Conservation (phyloP, 1,140 invertebrate species). For the Lucilia cuprina region DNA sequence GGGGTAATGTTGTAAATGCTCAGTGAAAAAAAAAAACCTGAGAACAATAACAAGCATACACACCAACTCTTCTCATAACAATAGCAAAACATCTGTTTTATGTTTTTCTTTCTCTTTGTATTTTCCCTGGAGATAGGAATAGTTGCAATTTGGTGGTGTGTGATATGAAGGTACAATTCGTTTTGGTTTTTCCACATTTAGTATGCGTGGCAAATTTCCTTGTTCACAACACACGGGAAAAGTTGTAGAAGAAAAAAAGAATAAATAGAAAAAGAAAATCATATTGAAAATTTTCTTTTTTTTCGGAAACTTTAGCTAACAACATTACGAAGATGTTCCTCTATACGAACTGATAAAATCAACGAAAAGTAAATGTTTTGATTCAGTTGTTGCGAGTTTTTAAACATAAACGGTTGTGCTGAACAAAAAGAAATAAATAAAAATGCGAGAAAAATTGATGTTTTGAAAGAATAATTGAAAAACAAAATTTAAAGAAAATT, state of each 20-base stretch:
- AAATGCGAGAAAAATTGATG: background rate
- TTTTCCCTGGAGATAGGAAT: background rate
- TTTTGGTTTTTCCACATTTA: conserved; percentile 11
- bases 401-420: conserved; percentile 48
- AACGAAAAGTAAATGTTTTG: conserved; percentile 61
- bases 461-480: background rate
- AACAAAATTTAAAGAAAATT: background rate
- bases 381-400: conserved; percentile 62
- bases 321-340: background rate
- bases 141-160: background rate
- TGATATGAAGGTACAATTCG: background rate
- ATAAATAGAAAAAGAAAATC: background rate
- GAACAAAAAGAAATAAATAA: conserved; percentile 14
- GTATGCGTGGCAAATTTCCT: background rate
- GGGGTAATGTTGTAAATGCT: conserved; percentile 2
- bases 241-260: background rate
- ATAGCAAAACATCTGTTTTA: conserved; percentile 17
- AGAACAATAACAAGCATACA: background rate
- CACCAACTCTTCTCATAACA: too few relatives aligned
- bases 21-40: background rate
- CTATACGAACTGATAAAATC: conserved; percentile 49
- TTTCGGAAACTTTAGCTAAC: background rate
- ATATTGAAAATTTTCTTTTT: background rate
- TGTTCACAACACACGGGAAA: background rate
- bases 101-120: background rate